Percentiles rank a stretch among this genome's conserved stretches.
Conservation (phyloP, 2,888 invertebrate genomes). For the Orthosia cruda region DNA sequence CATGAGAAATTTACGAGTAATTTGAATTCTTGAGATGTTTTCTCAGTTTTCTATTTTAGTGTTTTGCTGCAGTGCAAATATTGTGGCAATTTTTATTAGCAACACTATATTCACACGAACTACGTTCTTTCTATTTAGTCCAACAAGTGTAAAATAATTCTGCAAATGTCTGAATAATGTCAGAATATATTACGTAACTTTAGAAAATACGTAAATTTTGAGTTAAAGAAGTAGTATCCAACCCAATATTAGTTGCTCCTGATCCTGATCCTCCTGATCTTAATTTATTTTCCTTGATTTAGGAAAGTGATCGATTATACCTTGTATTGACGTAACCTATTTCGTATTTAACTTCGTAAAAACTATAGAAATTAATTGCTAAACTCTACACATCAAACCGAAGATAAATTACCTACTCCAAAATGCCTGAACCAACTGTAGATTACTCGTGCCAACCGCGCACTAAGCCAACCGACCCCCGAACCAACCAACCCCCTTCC, state of each 20-base stretch:
- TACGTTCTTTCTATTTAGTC: not conserved
- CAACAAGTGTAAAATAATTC: not conserved
- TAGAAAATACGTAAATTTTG: not conserved
- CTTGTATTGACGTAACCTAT: not conserved
- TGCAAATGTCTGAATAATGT: no score
- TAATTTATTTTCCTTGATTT: not conserved
- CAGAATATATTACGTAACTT: not conserved
- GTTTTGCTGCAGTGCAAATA: constrained; percentile 15
- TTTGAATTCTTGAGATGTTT: constrained; percentile 51
- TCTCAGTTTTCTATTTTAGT: constrained; percentile 27
- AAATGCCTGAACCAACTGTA: no score
- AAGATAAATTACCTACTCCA: constrained; percentile 34
- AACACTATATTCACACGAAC: no score
- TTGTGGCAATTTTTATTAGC: not conserved
- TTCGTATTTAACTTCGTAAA: not conserved
- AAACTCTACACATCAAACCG: constrained; percentile 22
- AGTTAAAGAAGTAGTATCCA: not conserved
- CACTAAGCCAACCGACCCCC: not conserved
- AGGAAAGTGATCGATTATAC: not conserved
- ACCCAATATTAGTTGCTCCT: not conserved
- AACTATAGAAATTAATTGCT: not conserved
- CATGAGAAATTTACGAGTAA: constrained; percentile 36
- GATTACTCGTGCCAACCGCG: constrained; percentile 26
- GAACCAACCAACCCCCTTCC: no score
- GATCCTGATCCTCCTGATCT: no score